These are phyloP conservation scores for Meloidogyne hapla DNA, from an alignment of 1,140 invertebrate genomes.

Conservation along the genomic window DNA sequence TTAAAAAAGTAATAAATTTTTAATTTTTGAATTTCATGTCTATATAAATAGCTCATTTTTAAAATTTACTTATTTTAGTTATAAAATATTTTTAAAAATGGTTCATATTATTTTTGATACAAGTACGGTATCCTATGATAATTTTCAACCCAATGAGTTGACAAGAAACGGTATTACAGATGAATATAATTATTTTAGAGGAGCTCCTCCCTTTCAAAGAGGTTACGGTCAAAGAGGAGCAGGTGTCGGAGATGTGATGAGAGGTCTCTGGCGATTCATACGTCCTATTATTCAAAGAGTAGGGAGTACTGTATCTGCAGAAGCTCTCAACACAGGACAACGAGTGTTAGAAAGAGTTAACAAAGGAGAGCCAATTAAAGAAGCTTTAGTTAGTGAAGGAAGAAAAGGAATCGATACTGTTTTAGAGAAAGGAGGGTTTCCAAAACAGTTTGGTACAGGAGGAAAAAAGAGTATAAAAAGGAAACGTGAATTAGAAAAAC, in stretches of 20 bases:
- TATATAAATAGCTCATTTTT: no score
- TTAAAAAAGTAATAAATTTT: no score
- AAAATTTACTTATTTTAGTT: no score
- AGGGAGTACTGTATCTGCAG: neutral
- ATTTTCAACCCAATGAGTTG: no score
- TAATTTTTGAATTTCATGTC: no score
- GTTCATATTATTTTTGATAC: no score
- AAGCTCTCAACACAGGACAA: conserved; percentile 8
- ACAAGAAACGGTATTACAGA: no score
- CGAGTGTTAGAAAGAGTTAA: conserved; percentile 13
- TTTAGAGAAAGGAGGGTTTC: neutral
- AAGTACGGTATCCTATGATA: no score
- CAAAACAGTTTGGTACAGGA: conserved; percentile 6
- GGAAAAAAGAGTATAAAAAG: no score
- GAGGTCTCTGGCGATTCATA: conserved; percentile 16
- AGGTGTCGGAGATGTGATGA: conserved; percentile 8
- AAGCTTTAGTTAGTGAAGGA: conserved; percentile 11
- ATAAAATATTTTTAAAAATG: no score
- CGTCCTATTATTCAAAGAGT: neutral
- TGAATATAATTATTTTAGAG: conserved; percentile 10
- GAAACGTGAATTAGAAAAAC: no score
- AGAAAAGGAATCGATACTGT: conserved; percentile 4
- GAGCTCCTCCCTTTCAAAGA: conserved; percentile 21
- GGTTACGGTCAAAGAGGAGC: conserved; percentile 28
- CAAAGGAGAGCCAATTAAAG: conserved; percentile 2